These are phyloP conservation scores for Cinclus cinclus DNA, from an alignment of 2,113 vertebrate genomes.

Conservation along the genomic window DNA sequence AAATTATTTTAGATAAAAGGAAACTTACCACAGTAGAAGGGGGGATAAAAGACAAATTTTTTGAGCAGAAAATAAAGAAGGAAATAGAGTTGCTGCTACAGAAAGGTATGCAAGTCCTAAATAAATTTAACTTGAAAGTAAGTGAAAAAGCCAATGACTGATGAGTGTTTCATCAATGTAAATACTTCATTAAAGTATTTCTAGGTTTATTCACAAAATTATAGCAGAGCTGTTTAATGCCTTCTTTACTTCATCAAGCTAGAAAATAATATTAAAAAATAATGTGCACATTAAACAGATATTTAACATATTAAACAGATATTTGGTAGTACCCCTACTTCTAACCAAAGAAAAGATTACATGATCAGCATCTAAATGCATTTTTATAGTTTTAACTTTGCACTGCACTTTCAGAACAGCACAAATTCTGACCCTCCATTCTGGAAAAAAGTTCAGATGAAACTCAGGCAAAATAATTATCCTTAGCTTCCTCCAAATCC, in stretches of 20 bases:
- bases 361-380: not conserved
- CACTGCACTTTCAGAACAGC: not conserved
- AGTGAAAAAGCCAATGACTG: not conserved
- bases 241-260: not conserved
- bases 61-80: not conserved
- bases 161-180: not conserved
- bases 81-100: not conserved
- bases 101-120: not conserved
- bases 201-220: not conserved
- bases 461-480: not conserved
- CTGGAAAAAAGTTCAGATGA: not conserved
- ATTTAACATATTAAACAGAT: not conserved
- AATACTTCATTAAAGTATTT: not conserved
- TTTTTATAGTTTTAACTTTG: not conserved
- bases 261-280: not conserved
- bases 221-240: not conserved
- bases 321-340: not conserved
- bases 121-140: not conserved
- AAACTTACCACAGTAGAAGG: not conserved
- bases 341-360: not conserved
- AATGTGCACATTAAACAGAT: not conserved
- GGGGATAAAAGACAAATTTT: not conserved
- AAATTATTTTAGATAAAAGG: not conserved
- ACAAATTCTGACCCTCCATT: not conserved
- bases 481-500: not conserved